Evolutionary conservation across 2,113 vertebrate species (phyloP).

Genomic region (Nanorana parkeri): DNA sequence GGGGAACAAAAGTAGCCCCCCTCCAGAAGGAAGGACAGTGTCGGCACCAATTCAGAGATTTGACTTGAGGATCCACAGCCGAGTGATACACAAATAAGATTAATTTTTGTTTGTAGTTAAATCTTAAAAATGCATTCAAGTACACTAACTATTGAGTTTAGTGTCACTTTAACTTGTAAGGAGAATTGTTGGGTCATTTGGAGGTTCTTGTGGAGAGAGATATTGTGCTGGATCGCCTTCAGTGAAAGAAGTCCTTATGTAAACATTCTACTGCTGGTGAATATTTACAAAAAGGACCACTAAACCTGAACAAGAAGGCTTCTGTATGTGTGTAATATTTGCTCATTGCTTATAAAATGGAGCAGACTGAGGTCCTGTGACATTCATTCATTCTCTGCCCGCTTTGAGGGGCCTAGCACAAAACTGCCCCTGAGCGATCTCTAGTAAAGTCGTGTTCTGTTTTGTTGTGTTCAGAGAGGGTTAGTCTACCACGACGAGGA

Average conservation of each 20-base stretch:
- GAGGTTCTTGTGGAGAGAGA: neutral
- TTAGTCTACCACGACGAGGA: neutral
- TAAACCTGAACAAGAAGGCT: slow-evolving; percentile 31
- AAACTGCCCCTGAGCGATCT: neutral
- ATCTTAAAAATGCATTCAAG: too few relatives aligned
- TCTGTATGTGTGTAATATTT: slow-evolving; percentile 30
- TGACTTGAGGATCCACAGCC: too few relatives aligned
- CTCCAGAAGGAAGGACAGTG: too few relatives aligned
- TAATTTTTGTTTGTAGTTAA: too few relatives aligned
- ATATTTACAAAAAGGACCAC: neutral
- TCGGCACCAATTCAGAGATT: too few relatives aligned
- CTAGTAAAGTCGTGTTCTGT: neutral
- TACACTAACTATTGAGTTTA: too few relatives aligned
- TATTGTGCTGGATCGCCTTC: neutral
- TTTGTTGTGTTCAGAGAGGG: neutral
- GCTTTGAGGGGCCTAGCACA: neutral
- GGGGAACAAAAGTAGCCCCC: too few relatives aligned
- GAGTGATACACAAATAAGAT: too few relatives aligned
- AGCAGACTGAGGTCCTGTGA: slow-evolving; percentile 5
- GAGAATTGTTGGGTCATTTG: neutral
- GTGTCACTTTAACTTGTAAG: neutral
- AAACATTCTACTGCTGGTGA: neutral
- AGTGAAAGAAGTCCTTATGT: neutral
- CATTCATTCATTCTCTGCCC: slow-evolving; percentile 12
- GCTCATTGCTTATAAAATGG: slow-evolving; percentile 22